A percentile compares a stretch with the other conserved stretches of the same genome.
phyloP scores from a whole-genome alignment of 2,888 invertebrate species.

The Eilema depressum region DNA sequence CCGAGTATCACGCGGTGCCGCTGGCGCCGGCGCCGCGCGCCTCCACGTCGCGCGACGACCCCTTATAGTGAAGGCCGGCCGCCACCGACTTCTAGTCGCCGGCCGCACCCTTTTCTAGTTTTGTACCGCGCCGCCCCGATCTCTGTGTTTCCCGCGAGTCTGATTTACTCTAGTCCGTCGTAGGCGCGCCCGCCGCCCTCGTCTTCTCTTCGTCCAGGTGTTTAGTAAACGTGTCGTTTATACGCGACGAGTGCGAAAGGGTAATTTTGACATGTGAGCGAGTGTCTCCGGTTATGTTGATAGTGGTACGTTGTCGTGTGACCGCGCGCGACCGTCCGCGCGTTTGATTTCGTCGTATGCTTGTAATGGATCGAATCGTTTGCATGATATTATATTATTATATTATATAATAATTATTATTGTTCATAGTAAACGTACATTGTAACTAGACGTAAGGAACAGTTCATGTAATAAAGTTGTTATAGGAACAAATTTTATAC shows the following conservation, averaged over 20 bases:
- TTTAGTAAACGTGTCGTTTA: conserved; percentile 47
- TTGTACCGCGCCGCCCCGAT: conserved; percentile 45
- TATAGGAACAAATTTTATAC: conserved; percentile 73
- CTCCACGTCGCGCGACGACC: conserved; percentile 56
- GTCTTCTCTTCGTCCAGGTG: conserved; percentile 62
- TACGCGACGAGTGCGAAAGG: conserved; percentile 66
- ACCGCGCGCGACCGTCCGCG: conserved; percentile 42
- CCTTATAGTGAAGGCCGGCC: conserved; percentile 75
- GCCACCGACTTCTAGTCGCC: conserved; percentile 58
- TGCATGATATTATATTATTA: conserved; percentile 58
- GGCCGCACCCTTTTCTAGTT: conserved; percentile 48
- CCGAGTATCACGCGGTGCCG: conserved; percentile 41
- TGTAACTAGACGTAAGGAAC: conserved; percentile 51
- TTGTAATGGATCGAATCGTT: conserved; percentile 68
- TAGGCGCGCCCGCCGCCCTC: conserved; percentile 42
- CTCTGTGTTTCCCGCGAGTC: conserved; percentile 63
- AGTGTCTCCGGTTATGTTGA: conserved; percentile 56
- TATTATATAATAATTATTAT: conserved; percentile 38
- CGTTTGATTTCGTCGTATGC: conserved; percentile 61
- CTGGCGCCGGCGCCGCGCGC: conserved; percentile 36
- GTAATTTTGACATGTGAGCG: conserved; percentile 60
- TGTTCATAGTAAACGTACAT: conserved; percentile 55
- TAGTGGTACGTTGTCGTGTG: conserved; percentile 58
- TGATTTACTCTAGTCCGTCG: conserved; percentile 75
- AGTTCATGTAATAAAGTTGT: conserved; percentile 64